phyloP scores from a whole-genome alignment of 2,888 invertebrate genomes.

The Teleiodes luculella region DNA sequence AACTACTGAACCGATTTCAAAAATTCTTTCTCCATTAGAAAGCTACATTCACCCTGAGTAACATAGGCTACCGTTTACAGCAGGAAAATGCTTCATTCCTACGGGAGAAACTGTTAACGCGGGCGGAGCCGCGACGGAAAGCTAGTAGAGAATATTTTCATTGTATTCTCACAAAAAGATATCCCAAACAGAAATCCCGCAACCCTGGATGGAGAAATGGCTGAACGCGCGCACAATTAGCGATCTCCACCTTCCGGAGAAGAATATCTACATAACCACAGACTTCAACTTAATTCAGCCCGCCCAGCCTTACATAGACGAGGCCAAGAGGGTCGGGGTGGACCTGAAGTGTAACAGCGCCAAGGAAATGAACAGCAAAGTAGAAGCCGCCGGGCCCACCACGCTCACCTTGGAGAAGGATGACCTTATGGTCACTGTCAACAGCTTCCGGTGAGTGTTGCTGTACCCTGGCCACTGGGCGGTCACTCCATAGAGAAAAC shows the following conservation, averaged over 20 bases:
- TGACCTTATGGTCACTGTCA: slow-evolving; percentile 61
- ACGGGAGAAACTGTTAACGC: too few relatives aligned
- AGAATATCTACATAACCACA: slow-evolving; percentile 85
- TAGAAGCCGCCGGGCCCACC: slow-evolving; percentile 22
- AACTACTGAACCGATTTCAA: too few relatives aligned
- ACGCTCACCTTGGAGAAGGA: slow-evolving; percentile 42
- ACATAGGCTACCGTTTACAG: too few relatives aligned
- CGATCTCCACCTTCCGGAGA: slow-evolving; percentile 83
- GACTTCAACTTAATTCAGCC: slow-evolving; percentile 81
- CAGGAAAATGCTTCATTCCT: too few relatives aligned
- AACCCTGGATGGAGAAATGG: slow-evolving; percentile 82
- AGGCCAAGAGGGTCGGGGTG: slow-evolving; percentile 44
- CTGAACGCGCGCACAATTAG: slow-evolving; percentile 70
- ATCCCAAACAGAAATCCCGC: slow-evolving; percentile 76
- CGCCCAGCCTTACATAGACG: slow-evolving; percentile 47
- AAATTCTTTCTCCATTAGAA: too few relatives aligned
- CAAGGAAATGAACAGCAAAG: slow-evolving; percentile 58
- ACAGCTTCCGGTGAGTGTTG: slow-evolving; percentile 56
- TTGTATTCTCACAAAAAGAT: too few relatives aligned
- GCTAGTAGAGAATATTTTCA: too few relatives aligned
- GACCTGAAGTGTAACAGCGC: slow-evolving; percentile 43
- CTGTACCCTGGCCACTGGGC: background rate
- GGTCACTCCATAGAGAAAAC: background rate
- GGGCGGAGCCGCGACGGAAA: too few relatives aligned
- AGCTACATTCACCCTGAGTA: too few relatives aligned